Base-by-base conservation (phyloP, 2,113 vertebrate species). In the Micronycteris hirsuta region DNA sequence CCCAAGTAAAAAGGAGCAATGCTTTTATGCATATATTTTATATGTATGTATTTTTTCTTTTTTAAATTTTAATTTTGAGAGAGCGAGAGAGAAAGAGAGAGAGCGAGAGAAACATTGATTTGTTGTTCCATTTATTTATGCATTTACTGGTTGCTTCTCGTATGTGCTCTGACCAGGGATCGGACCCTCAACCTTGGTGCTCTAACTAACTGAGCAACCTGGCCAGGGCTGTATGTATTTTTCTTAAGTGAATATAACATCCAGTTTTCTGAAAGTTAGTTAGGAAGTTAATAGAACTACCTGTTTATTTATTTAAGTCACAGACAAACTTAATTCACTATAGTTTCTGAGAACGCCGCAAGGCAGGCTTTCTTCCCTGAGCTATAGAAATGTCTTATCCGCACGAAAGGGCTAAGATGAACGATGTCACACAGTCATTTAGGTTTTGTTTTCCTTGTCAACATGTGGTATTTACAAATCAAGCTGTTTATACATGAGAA, bases 251-350 rank as follows among this genome's bases (percentile, higher is more conserved):
- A 77, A 89, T 74, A 83, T 67, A 94, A 63, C 17, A 14, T 56
- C 52, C 31, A 5, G 1, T 81, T 92, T 0, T 0, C 52, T 89
- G 85, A 93, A 38, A 88, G 11, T 15, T 56, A 92, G 47, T 78
- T 47, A 83, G 52, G 65, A 89, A 82, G 94, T 94, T 93, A 88
- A 93, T 87, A 97, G 96, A 97, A 97, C 97, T 98, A 97, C 98
- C 98, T 97, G 97, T 98, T 98, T 67, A 24, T 97, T 98, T 33
- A 68, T 43, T 98, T 94, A 97, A 97, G 98, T 98, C 95, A 98
- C 95, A 98, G 96, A 97, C 98, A 98, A 93, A 98, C 95, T 98
- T 98, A 98, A 98, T 98, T 98, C 97, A 98, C 98, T 98, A 98
- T 97, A 97, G 97, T 98, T 98, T 96, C 80, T 95, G 94, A 98